Evolutionary conservation across 2,113 vertebrate genomes (phyloP).

Genomic region (Lipophrys pholis): DNA sequence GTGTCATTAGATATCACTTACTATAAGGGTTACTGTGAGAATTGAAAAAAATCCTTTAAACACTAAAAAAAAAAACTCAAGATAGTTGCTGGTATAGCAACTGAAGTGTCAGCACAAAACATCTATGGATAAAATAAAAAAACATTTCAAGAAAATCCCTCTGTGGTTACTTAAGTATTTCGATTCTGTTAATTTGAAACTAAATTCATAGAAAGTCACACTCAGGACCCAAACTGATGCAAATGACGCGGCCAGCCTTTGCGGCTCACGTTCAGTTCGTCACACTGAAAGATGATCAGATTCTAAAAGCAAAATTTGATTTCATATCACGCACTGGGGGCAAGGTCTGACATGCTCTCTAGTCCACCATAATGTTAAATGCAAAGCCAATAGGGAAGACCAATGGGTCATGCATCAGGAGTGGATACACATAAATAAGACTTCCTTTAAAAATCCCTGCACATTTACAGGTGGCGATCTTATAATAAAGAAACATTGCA

Average conservation of each 20-base stretch:
- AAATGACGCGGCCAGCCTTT: background rate
- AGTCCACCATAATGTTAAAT: constrained; percentile 44
- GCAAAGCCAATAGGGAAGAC: background rate
- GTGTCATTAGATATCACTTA: no score
- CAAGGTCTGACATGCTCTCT: constrained; percentile 2
- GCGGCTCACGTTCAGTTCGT: no score
- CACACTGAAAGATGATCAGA: background rate
- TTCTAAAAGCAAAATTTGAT: background rate
- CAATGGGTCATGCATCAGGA: background rate
- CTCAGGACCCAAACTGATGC: background rate
- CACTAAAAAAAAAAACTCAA: no score
- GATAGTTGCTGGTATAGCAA: no score
- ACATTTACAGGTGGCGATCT: constrained; percentile 5
- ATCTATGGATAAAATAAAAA: no score
- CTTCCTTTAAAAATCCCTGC: constrained; percentile 7
- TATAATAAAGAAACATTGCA: constrained; percentile 15
- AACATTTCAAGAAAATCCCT: no score
- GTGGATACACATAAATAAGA: background rate
- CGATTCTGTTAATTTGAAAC: no score
- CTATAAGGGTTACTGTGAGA: no score
- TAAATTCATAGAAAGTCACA: no score
- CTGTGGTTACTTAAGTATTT: no score
- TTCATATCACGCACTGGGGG: background rate
- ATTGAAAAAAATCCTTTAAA: no score
- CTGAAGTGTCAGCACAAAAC: no score